phyloP scores from a whole-genome alignment of 1,140 invertebrate species.

The Gonioctena quinquepunctata region DNA sequence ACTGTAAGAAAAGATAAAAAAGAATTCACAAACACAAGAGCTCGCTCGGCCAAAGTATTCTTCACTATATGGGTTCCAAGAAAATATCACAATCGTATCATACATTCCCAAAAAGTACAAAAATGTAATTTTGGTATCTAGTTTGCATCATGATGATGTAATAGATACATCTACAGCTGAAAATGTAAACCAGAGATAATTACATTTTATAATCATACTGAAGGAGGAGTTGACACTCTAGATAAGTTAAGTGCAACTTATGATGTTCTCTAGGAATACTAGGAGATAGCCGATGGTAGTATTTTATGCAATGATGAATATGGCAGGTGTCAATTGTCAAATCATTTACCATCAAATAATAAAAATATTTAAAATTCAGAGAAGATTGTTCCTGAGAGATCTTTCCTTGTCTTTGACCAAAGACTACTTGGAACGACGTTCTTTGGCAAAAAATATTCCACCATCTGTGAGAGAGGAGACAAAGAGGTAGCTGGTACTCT shows the following conservation, averaged over 20 bases:
- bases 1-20: not conserved
- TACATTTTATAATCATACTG: slow-evolving; percentile 17
- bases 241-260: slow-evolving; percentile 14
- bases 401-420: too few relatives aligned
- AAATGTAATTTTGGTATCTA: slow-evolving; percentile 38
- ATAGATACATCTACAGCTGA: slow-evolving; percentile 19
- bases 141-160: slow-evolving; percentile 30
- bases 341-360: too few relatives aligned
- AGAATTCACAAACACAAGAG: not conserved
- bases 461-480: too few relatives aligned
- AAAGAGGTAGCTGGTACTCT: too few relatives aligned
- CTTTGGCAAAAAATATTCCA: too few relatives aligned
- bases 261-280: slow-evolving; percentile 7
- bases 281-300: slow-evolving; percentile 21
- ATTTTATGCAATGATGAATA: slow-evolving; percentile 22
- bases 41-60: not conserved
- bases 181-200: slow-evolving; percentile 17
- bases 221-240: slow-evolving; percentile 21
- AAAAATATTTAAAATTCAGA: too few relatives aligned
- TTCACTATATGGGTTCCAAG: slow-evolving; percentile 19
- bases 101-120: slow-evolving; percentile 20
- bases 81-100: not conserved
- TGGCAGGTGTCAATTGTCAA: slow-evolving; percentile 5
- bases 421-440: too few relatives aligned
- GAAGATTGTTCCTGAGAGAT: too few relatives aligned